Conservation (phyloP, 2,888 invertebrate species). For the Chymomyza fuscimana region DNA sequence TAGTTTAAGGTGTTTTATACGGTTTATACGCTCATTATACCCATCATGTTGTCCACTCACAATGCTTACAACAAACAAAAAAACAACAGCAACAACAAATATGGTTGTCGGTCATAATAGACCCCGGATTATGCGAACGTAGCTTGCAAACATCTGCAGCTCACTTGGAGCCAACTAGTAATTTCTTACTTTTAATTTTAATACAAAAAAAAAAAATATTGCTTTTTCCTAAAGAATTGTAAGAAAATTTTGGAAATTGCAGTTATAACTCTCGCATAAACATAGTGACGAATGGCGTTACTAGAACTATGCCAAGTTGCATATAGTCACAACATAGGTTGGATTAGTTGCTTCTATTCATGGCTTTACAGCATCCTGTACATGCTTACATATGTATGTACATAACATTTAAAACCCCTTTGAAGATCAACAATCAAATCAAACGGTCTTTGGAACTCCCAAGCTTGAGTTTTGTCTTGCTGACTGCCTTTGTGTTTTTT, state of each 20-base stretch:
- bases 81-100: not conserved
- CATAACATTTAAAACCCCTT: not conserved
- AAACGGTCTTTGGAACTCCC: not conserved
- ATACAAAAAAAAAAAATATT: no score
- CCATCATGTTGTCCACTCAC: not conserved
- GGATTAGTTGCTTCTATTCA: not conserved
- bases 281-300: not conserved
- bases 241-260: no score
- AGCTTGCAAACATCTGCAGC: no score
- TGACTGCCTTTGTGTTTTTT: not conserved
- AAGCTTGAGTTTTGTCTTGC: slow-evolving; percentile 2
- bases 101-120: not conserved
- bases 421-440: not conserved
- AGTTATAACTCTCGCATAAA: no score
- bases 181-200: no score
- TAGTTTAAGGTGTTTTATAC: not conserved
- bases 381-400: not conserved
- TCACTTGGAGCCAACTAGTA: no score
- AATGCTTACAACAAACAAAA: not conserved
- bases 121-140: not conserved
- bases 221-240: no score
- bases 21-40: not conserved
- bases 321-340: not conserved
- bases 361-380: not conserved
- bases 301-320: not conserved